Evolutionary conservation across 2,888 invertebrate species (phyloP).

Genomic region (Orchestes rusci): DNA sequence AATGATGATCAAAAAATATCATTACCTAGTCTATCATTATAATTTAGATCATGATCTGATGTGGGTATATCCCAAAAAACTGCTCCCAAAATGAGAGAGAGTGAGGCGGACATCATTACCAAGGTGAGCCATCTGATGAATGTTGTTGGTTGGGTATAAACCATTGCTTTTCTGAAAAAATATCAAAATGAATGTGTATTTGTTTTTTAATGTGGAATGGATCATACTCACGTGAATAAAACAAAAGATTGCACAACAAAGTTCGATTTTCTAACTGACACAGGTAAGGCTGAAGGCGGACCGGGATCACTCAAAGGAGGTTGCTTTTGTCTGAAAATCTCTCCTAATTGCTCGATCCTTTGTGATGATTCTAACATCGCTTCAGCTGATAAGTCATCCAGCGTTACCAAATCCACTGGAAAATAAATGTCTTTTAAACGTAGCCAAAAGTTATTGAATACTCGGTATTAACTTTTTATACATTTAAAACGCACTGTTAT

Average conservation of each 20-base stretch:
- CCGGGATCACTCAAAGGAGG: slow-evolving; percentile 61
- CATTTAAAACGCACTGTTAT: too few species aligned
- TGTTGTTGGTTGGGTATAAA: slow-evolving; percentile 82
- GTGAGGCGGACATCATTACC: slow-evolving; percentile 69
- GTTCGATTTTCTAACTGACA: slow-evolving; percentile 58
- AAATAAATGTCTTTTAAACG: too few species aligned
- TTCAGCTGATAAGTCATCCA: slow-evolving; percentile 89
- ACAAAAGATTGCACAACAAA: slow-evolving; percentile 65
- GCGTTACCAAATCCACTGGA: slow-evolving; percentile 85
- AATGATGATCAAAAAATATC: slow-evolving; percentile 5
- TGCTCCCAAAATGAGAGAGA: slow-evolving; percentile 78
- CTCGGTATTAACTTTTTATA: too few species aligned
- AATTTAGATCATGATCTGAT: slow-evolving; percentile 63
- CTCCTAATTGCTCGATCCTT: slow-evolving; percentile 82
- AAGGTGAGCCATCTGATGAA: slow-evolving; percentile 71
- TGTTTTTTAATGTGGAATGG: too few species aligned
- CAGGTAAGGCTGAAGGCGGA: slow-evolving; percentile 69
- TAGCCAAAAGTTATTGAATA: too few species aligned
- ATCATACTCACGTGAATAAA: slow-evolving; percentile 50
- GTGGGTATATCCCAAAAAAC: slow-evolving; percentile 85
- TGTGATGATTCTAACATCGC: slow-evolving; percentile 93
- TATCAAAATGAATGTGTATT: too few species aligned
- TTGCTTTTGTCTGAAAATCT: slow-evolving; percentile 67
- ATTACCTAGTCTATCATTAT: slow-evolving; percentile 60
- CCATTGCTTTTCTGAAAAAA: slow-evolving; percentile 53